These are phyloP conservation scores for Agrilus planipennis DNA, from an alignment of 1,140 invertebrate genomes.

Conservation along the genomic window DNA sequence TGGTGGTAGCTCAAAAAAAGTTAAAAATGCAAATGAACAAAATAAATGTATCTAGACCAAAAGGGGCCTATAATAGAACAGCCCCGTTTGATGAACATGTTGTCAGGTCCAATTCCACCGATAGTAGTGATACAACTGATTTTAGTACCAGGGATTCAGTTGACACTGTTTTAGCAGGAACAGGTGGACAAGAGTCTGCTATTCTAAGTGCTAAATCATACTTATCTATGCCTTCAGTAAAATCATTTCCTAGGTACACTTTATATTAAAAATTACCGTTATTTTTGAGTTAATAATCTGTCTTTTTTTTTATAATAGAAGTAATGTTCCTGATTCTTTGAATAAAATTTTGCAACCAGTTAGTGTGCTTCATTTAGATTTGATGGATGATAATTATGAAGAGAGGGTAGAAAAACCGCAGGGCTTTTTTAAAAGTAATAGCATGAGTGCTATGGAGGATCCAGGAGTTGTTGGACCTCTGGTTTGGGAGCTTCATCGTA, in stretches of 20 bases:
- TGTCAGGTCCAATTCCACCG: slow-evolving; percentile 16
- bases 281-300: too few species aligned
- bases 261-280: not conserved
- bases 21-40: slow-evolving; percentile 19
- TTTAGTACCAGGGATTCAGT: slow-evolving; percentile 20
- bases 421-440: slow-evolving; percentile 35
- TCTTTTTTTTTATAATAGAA: slow-evolving; percentile 33
- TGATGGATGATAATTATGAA: slow-evolving; percentile 37
- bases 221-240: slow-evolving; percentile 70
- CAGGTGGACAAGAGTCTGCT: slow-evolving; percentile 29
- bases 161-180: slow-evolving; percentile 13
- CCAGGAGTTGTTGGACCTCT: slow-evolving; percentile 73
- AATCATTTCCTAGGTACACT: slow-evolving; percentile 53
- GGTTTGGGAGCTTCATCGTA: slow-evolving; percentile 63
- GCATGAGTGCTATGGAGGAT: slow-evolving; percentile 48
- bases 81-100: slow-evolving; percentile 18
- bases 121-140: slow-evolving; percentile 23
- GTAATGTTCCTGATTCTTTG: slow-evolving; percentile 57
- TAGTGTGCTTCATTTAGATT: slow-evolving; percentile 50
- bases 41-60: slow-evolving; percentile 16
- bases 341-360: slow-evolving; percentile 65
- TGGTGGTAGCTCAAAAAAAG: slow-evolving; percentile 25
- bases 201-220: slow-evolving; percentile 53
- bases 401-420: slow-evolving; percentile 16
- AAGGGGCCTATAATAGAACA: slow-evolving; percentile 28